Evolutionary conservation across 2,888 invertebrate species (phyloP).

Genomic region (Drosophila anceps): DNA sequence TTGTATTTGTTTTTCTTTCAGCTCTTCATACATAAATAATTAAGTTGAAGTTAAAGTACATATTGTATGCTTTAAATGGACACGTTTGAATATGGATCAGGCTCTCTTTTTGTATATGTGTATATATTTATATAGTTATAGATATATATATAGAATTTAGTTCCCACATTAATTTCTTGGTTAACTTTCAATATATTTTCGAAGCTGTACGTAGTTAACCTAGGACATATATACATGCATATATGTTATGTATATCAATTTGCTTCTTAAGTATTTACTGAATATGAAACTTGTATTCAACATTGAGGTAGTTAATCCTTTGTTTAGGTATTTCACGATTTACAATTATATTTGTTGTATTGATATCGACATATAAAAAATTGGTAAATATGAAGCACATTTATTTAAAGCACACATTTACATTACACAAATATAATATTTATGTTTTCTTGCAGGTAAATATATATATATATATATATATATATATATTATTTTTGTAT

Average conservation of each 20-base stretch:
- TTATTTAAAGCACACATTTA: slow-evolving; percentile 84
- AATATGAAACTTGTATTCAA: slow-evolving; percentile 73
- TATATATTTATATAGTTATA: slow-evolving; percentile 23
- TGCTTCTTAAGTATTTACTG: slow-evolving; percentile 44
- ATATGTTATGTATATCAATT: slow-evolving; percentile 31
- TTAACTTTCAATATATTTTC: slow-evolving; percentile 27
- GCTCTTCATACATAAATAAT: slow-evolving; percentile 37
- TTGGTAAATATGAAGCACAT: slow-evolving; percentile 79
- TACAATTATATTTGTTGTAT: slow-evolving; percentile 23
- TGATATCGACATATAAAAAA: slow-evolving; percentile 50
- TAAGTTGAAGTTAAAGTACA: slow-evolving; percentile 59
- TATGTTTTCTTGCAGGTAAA: slow-evolving; percentile 42
- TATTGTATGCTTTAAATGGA: slow-evolving; percentile 69
- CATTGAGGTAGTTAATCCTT: slow-evolving; percentile 76
- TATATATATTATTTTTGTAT: slow-evolving; percentile 28
- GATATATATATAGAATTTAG: slow-evolving; percentile 34
- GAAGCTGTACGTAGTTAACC: slow-evolving; percentile 19
- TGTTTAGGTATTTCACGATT: slow-evolving; percentile 51
- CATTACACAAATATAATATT: slow-evolving; percentile 71
- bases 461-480: slow-evolving; percentile 28
- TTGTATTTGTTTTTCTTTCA: slow-evolving; percentile 15
- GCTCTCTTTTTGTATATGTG: slow-evolving; percentile 66
- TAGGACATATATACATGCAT: slow-evolving; percentile 23
- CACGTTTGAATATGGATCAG: slow-evolving; percentile 71
- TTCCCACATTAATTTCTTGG: slow-evolving; percentile 49